Evolutionary conservation across 2,113 vertebrate genomes (phyloP).

Genomic region (Forbesichthys papilliferus): DNA sequence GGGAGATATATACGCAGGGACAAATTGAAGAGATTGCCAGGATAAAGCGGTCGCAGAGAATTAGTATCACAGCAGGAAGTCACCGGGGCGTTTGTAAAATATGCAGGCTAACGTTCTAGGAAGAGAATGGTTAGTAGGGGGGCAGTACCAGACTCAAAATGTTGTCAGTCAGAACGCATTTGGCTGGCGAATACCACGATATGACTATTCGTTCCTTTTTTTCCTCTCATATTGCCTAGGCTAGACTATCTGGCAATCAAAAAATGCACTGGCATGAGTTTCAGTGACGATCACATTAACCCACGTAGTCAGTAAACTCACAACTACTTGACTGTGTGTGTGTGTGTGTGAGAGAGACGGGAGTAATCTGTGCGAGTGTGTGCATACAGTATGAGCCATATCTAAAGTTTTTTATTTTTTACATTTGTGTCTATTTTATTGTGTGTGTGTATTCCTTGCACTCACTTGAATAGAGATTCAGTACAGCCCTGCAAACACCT

Average conservation of each 20-base stretch:
- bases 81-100: slow-evolving; percentile 64
- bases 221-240: too few species aligned
- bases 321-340: neutral
- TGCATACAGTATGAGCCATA: slow-evolving; percentile 2
- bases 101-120: slow-evolving; percentile 48
- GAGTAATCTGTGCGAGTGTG: neutral
- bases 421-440: neutral
- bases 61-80: slow-evolving; percentile 59
- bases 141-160: too few species aligned
- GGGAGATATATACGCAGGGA: slow-evolving; percentile 60
- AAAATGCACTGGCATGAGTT: too few species aligned
- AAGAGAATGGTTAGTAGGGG: neutral
- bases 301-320: too few species aligned
- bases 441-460: neutral
- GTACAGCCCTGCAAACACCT: slow-evolving; percentile 32
- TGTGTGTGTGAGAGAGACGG: slow-evolving; percentile 33
- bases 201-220: too few species aligned
- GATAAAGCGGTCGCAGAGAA: slow-evolving; percentile 68
- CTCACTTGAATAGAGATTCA: slow-evolving; percentile 42
- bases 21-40: slow-evolving; percentile 74
- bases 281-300: too few species aligned
- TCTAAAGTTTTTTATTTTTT: neutral
- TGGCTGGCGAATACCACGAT: too few species aligned
- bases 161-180: too few species aligned
- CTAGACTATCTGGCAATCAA: too few species aligned